Conservation (phyloP, 1,140 invertebrate species). For the Aphis craccivora region DNA sequence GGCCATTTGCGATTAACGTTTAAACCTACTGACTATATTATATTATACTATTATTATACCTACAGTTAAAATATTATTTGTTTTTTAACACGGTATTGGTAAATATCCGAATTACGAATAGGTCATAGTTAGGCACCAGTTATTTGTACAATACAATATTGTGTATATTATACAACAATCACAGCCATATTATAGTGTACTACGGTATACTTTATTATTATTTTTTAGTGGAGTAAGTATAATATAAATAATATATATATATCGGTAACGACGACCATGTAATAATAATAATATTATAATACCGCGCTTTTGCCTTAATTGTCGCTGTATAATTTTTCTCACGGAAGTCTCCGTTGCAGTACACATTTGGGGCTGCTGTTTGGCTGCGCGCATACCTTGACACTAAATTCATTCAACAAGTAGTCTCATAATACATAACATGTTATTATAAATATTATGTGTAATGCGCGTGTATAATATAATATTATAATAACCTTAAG, state of each 20-base stretch:
- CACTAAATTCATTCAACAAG: not conserved
- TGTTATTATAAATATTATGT: not conserved
- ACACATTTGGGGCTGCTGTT: not conserved
- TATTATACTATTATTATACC: not conserved
- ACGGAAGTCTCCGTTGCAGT: not conserved
- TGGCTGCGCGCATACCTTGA: not conserved
- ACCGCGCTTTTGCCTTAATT: not conserved
- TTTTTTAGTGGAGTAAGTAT: not conserved
- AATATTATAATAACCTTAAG: not conserved
- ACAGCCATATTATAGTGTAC: not conserved
- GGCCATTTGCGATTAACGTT: not conserved
- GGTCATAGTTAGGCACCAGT: not conserved
- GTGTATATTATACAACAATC: not conserved
- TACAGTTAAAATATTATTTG: not conserved
- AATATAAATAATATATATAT: not conserved
- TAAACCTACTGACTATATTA: not conserved
- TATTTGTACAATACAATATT: not conserved
- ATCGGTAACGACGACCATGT: not conserved
- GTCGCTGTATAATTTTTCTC: constrained; percentile 15
- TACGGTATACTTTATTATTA: not conserved
- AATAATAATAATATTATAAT: not conserved
- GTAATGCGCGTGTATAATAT: not conserved
- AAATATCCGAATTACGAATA: not conserved
- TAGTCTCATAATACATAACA: not conserved
- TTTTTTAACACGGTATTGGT: not conserved